Conservation (phyloP, 2,888 invertebrate genomes). For the Chrysolina haemoptera region DNA sequence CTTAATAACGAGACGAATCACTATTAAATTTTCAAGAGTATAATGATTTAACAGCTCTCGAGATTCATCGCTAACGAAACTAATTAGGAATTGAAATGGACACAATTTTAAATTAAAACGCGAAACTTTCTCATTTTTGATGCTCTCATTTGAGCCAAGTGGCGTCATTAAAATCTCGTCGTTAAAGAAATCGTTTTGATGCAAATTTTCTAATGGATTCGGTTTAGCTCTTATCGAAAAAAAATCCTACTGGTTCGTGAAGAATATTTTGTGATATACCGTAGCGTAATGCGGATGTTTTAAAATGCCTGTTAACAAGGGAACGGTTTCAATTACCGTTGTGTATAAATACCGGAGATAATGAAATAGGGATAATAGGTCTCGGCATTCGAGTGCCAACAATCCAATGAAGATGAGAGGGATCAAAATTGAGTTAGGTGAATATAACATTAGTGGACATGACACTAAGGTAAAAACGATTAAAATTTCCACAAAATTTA, state of each 20-base stretch:
- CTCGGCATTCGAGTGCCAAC: too few relatives aligned
- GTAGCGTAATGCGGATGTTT: not conserved
- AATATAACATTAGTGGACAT: too few relatives aligned
- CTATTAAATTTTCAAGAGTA: not conserved
- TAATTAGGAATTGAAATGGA: not conserved
- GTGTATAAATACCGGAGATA: not conserved
- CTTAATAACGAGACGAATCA: too few relatives aligned
- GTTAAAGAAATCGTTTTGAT: conserved; percentile 2
- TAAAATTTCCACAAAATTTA: too few relatives aligned
- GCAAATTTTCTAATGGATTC: not conserved
- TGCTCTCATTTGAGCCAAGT: not conserved
- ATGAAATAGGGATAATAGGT: too few relatives aligned
- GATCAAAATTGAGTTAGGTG: too few relatives aligned
- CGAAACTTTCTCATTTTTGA: not conserved
- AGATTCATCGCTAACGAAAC: not conserved
- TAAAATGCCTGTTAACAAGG: not conserved
- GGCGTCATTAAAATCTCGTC: not conserved
- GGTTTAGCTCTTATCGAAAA: not conserved
- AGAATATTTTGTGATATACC: not conserved
- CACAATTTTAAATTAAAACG: not conserved
- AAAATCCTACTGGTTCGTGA: not conserved
- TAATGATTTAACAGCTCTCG: not conserved
- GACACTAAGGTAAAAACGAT: too few relatives aligned
- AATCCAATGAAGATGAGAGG: too few relatives aligned
- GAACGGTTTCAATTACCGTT: not conserved